These are phyloP conservation scores for Rhopalosiphum padi DNA, from an alignment of 1,140 invertebrate genomes.

Conservation along the genomic window DNA sequence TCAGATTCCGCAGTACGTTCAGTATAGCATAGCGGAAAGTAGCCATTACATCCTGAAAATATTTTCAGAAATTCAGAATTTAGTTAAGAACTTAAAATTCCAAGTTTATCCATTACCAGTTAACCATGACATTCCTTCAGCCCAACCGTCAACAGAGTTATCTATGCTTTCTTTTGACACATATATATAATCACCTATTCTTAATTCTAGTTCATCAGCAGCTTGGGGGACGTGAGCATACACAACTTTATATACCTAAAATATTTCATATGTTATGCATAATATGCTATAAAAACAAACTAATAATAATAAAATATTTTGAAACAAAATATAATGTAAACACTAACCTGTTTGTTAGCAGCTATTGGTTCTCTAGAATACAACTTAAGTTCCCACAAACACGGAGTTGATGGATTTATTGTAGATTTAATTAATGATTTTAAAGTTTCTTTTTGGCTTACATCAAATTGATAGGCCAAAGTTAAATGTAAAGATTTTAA, in stretches of 20 bases:
- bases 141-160: slow-evolving; percentile 83
- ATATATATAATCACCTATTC: slow-evolving; percentile 86
- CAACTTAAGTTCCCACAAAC: slow-evolving; percentile 84
- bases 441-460: slow-evolving; percentile 74
- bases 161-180: slow-evolving; percentile 76
- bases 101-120: slow-evolving; percentile 70
- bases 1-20: slow-evolving; percentile 84
- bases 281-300: not conserved
- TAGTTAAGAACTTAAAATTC: too few relatives aligned
- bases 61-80: not conserved
- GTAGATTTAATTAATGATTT: slow-evolving; percentile 74
- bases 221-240: slow-evolving; percentile 79
- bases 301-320: not conserved
- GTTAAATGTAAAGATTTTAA: slow-evolving; percentile 87
- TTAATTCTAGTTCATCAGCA: slow-evolving; percentile 83
- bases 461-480: slow-evolving; percentile 85
- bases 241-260: slow-evolving; percentile 79
- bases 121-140: slow-evolving; percentile 85
- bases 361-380: slow-evolving; percentile 83
- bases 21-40: slow-evolving; percentile 82
- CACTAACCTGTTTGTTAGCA: slow-evolving; percentile 74
- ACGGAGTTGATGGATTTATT: slow-evolving; percentile 71
- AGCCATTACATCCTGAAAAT: slow-evolving; percentile 68
- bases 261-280: not conserved
- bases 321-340: slow-evolving; percentile 50